Percentiles rank a stretch among this genome's conserved stretches.
Evolutionary conservation across 2,797 vertebrate species (phyloP).

Genomic region (Moxostoma hubbsi): DNA sequence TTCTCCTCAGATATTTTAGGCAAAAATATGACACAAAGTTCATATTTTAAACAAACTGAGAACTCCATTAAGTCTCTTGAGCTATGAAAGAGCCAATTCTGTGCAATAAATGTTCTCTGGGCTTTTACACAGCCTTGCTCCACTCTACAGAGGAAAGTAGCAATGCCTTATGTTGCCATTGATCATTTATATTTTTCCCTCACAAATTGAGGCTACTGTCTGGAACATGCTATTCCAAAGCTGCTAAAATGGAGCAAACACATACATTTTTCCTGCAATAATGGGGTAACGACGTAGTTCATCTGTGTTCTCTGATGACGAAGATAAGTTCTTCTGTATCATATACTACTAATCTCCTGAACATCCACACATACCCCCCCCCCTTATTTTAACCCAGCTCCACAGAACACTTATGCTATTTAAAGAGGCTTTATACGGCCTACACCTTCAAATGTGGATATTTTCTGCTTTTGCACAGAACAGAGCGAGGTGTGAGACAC

Average conservation of each 20-base stretch:
- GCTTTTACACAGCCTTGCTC: neutral
- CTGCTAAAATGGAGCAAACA: constrained; percentile 45
- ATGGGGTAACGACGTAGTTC: constrained; percentile 17
- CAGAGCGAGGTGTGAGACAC: constrained; percentile 40
- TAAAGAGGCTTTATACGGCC: constrained; percentile 54
- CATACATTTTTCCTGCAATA: constrained; percentile 38
- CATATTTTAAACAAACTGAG: too few species aligned
- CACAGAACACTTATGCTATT: constrained; percentile 55
- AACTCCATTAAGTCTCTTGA: too few species aligned
- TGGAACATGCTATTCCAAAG: constrained; percentile 20
- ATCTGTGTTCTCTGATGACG: constrained; percentile 30
- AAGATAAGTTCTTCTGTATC: constrained; percentile 7
- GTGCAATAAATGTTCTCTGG: too few species aligned
- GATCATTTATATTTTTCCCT: constrained; percentile 42
- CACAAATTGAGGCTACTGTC: constrained; percentile 34
- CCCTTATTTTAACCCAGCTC: constrained; percentile 17
- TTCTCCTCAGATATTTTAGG: too few species aligned
- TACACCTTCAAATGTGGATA: constrained; percentile 52
- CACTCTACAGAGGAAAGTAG: neutral
- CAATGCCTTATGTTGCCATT: constrained; percentile 23
- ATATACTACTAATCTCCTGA: constrained; percentile 41
- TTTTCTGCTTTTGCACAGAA: constrained; percentile 21
- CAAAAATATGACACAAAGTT: too few species aligned
- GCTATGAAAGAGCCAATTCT: too few species aligned
- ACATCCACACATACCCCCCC: neutral